Conservation (phyloP, 2,888 invertebrate genomes). For the Scaptomyza tumidula region DNA sequence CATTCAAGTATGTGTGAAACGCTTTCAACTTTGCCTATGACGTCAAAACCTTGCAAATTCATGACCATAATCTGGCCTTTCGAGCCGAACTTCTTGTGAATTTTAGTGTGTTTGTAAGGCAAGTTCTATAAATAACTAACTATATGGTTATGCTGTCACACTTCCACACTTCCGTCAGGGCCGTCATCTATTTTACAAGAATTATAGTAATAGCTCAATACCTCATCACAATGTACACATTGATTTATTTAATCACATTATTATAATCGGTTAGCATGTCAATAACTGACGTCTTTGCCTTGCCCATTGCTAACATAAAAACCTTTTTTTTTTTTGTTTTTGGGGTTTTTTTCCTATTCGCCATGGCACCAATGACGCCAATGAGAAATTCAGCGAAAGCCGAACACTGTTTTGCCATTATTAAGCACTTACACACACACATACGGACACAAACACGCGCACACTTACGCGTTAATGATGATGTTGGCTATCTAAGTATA, state of each 20-base stretch:
- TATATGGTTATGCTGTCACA: conserved; percentile 16
- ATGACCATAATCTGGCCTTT: conserved; percentile 12
- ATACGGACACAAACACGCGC: background rate
- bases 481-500: conserved; percentile 48
- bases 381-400: conserved; percentile 60
- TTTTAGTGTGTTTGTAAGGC: background rate
- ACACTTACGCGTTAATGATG: conserved; percentile 20
- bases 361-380: conserved; percentile 38
- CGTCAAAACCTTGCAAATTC: conserved; percentile 51
- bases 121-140: conserved; percentile 29
- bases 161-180: conserved; percentile 35
- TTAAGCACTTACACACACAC: conserved; percentile 11
- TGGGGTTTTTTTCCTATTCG: conserved; percentile 36
- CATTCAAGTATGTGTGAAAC: conserved; percentile 50
- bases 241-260: conserved; percentile 14
- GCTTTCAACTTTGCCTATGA: conserved; percentile 32
- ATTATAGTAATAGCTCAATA: conserved; percentile 8
- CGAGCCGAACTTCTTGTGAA: background rate
- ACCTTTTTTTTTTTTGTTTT: conserved; percentile 11
- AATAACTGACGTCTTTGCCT: conserved; percentile 48
- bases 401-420: conserved; percentile 33
- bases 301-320: conserved; percentile 3
- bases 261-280: conserved; percentile 50
- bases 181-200: conserved; percentile 34
- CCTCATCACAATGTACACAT: conserved; percentile 6